Conservation (phyloP, 2,888 invertebrate species). For the Harpalus rubripes region DNA sequence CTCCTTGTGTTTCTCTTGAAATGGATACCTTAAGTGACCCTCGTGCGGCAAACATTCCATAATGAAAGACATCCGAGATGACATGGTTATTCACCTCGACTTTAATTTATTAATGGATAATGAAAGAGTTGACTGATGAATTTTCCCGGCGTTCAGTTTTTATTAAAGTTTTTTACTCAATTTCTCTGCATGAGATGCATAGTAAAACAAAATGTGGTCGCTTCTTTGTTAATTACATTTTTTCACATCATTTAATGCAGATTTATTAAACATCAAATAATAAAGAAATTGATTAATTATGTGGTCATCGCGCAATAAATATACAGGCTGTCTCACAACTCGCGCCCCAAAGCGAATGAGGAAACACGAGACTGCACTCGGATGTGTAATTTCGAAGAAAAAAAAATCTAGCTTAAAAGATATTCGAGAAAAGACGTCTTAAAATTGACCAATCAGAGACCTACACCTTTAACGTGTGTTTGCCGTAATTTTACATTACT, state of each 20-base stretch:
- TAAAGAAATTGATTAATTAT: neutral
- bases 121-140: slow-evolving; percentile 9
- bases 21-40: slow-evolving; percentile 23
- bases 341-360: too few species aligned
- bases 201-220: neutral
- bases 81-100: slow-evolving; percentile 33
- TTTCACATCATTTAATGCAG: neutral
- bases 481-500: too few species aligned
- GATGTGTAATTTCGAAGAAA: too few species aligned
- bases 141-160: neutral
- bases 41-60: slow-evolving; percentile 5
- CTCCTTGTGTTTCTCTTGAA: slow-evolving; percentile 22
- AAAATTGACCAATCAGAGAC: too few species aligned
- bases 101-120: slow-evolving; percentile 39
- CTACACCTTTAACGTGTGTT: too few species aligned
- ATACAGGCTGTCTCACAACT: too few species aligned
- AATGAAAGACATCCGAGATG: slow-evolving; percentile 41
- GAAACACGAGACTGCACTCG: too few species aligned
- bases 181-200: neutral
- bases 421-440: too few species aligned
- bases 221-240: neutral
- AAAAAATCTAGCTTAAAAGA: too few species aligned
- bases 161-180: neutral
- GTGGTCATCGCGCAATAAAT: too few species aligned
- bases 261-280: neutral